A percentile compares a stretch with the other conserved stretches of the same genome.
Conservation (phyloP, 2,797 vertebrate species). For the Meriones psammophilus region DNA sequence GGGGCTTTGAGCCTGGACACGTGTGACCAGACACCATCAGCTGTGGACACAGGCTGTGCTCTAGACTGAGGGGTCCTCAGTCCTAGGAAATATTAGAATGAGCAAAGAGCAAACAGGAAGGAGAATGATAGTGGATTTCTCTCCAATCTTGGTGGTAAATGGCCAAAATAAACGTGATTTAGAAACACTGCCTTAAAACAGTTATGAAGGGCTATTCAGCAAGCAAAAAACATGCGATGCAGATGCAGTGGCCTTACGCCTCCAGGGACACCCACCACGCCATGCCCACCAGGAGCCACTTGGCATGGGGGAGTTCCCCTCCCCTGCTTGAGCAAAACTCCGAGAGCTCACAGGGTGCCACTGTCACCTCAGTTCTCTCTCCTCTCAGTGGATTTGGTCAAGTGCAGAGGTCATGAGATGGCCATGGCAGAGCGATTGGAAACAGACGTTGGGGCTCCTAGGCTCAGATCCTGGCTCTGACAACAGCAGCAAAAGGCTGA, state of each 20-base stretch:
- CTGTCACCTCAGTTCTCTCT: rapidly evolving
- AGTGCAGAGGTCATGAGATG: not conserved
- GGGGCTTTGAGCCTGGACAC: not conserved
- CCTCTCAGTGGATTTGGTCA: not conserved
- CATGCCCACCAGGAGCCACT: rapidly evolving
- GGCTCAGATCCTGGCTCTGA: not conserved
- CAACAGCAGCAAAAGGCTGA: rapidly evolving
- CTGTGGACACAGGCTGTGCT: not conserved
- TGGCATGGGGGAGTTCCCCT: rapidly evolving
- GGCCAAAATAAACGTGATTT: not conserved
- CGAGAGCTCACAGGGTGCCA: rapidly evolving
- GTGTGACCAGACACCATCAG: too few relatives aligned
- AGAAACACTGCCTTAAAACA: not conserved
- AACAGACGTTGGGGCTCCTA: rapidly evolving
- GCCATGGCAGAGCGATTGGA: not conserved
- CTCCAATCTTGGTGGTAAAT: not conserved
- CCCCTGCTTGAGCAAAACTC: not conserved
- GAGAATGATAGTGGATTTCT: rapidly evolving
- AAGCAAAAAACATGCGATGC: not conserved
- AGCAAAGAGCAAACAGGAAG: not conserved
- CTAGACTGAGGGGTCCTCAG: rapidly evolving
- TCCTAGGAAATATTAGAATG: not conserved
- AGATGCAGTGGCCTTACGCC: rapidly evolving
- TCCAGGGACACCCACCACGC: not conserved
- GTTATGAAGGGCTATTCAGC: not conserved